Conservation (phyloP, 1,140 invertebrate species). For the Lamellibrachia luymesi region DNA sequence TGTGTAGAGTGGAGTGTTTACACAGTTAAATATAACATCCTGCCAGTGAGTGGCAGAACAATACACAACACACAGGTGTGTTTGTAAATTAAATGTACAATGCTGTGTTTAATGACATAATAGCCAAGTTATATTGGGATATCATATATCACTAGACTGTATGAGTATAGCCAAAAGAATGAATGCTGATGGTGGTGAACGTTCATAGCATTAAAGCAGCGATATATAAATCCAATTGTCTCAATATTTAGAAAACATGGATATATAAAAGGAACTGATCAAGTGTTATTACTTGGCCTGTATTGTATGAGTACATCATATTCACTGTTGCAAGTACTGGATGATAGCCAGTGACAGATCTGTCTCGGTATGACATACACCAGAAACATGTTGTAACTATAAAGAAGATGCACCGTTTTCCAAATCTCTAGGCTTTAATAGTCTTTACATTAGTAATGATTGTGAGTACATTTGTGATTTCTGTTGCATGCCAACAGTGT, state of each 20-base stretch:
- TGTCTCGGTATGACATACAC: background rate
- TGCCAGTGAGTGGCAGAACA: background rate
- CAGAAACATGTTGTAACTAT: no score
- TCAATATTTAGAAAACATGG: background rate
- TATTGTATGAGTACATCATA: background rate
- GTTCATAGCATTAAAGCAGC: background rate
- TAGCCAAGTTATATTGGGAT: no score
- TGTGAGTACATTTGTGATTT: background rate
- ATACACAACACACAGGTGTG: background rate
- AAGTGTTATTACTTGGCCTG: background rate
- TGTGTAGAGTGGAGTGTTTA: background rate
- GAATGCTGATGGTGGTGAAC: background rate
- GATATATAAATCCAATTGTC: background rate
- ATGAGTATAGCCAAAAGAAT: background rate
- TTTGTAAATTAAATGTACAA: background rate
- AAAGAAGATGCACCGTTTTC: background rate
- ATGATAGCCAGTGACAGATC: background rate
- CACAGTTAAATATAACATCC: background rate
- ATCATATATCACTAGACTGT: background rate
- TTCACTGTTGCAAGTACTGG: background rate
- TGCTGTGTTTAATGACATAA: background rate
- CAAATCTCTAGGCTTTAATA: background rate
- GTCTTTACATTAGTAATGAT: background rate
- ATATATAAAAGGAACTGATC: background rate
- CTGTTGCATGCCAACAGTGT: background rate